Evolutionary conservation across 2,113 vertebrate genomes (phyloP), one percentile per base, ranked within the genome.

Genomic region (Rhadina sibilatrix): DNA sequence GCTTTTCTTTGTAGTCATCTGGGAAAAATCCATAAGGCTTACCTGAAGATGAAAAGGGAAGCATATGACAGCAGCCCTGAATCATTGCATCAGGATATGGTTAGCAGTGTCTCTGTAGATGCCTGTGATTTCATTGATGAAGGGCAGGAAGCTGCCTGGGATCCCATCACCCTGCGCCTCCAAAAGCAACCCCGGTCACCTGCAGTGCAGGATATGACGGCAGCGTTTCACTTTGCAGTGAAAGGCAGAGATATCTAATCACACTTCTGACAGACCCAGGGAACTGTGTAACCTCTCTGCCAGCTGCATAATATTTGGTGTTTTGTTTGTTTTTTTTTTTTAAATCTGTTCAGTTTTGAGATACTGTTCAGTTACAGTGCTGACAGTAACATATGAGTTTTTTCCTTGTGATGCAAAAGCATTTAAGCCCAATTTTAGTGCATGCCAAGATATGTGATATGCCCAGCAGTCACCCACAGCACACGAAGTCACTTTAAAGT

Each of bases 231-330:
- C 54, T 77, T 76, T 25, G 60, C 50, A 65, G 25, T n/a, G 42
- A 54, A 74, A 90, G 74, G 66, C 75, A 83, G 70, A 68, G 66
- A 25, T 94, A 94, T 11, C 93, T 92, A 95, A 92, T 94, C 63
- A 11, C 24, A 8, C 38, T 90, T 87, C 59, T 88, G 78, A 65
- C 69, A 90, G 59, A 40, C 63, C 19, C 22, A 7, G 52, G 56
- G 92, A 74, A 40, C 71, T 68, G 57, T 7, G 19, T 78, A 56
- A 38, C 31, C 40, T 64, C 79, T 95, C 60, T 92, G 83, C 18
- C 61, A 42, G 31, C 75, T 84, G n/a, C 52, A 78, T 56, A 79
- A 53, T 49, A n/a, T 80, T 70, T 63, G 33, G 23, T 59, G 28
- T 0, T 15, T 65, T 24, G 28, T 19, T 69, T 53, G 2, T 7